These are phyloP conservation scores for Pogonophryne albipinna DNA, from an alignment of 2,797 vertebrate species.

Conservation along the genomic window DNA sequence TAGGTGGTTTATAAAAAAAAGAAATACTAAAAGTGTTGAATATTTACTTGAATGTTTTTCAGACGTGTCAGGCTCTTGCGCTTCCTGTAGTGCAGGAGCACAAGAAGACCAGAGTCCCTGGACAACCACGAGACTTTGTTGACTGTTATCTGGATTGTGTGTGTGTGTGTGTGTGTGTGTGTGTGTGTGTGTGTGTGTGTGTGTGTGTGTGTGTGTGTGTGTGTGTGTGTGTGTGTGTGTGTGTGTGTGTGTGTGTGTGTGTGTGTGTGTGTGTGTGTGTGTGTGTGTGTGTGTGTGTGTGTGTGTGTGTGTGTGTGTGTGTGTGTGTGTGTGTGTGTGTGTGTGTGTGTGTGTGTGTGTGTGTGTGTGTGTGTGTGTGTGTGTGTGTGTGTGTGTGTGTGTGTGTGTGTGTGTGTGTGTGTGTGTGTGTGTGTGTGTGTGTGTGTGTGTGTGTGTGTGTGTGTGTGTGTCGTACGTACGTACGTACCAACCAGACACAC, in stretches of 20 bases:
- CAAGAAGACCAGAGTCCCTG: conserved; percentile 59
- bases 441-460: no score
- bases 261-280: no score
- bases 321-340: no score
- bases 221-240: neutral
- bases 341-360: neutral
- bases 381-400: no score
- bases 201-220: neutral
- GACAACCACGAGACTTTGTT: conserved; percentile 68
- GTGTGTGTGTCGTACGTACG: no score
- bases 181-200: neutral
- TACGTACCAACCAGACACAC: no score
- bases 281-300: no score
- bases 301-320: neutral
- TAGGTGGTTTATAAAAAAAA: neutral
- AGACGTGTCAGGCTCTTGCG: conserved; percentile 39
- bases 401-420: neutral
- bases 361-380: no score
- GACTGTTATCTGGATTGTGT: conserved; percentile 77
- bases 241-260: no score
- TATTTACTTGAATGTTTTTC: neutral
- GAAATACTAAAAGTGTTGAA: neutral
- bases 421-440: neutral
- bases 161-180: neutral
- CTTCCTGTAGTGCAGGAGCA: conserved; percentile 38